Base-by-base conservation (phyloP, 2,113 vertebrate species). In the Otis tarda region DNA sequence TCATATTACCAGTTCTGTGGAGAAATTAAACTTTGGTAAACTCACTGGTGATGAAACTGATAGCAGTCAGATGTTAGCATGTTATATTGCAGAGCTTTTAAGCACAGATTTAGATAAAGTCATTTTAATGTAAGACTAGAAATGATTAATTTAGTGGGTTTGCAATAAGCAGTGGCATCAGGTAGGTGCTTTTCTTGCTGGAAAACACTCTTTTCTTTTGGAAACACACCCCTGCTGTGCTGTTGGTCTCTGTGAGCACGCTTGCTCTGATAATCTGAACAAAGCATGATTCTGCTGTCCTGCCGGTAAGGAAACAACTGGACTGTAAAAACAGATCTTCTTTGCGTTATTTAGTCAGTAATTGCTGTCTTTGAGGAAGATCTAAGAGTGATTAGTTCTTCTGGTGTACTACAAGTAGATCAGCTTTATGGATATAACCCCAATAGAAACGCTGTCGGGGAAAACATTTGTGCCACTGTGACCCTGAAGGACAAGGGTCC, bases 291-390 rank as follows among this genome's bases (percentile, higher is more conserved):
- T 45, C 92, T 89, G 19, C 59, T 82, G 6, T 63, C 70, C 57
- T 52, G 59, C 73, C 13, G 69, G 81, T 55, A 90, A 84, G 91
- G 65, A 76, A 61, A 82, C 16, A 75, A 63, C 43, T 37, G 86
- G 41, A 50, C 93, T 97, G 85, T 85, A 69, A 78, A 96, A 90
- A 14, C 69, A 52, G 53, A 52, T 96, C 37, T 67, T 92, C n/a
- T 79, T 67, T 52, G 7, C 50, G 3, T 65, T 43, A 19, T 49
- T 35, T 18, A 35, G 28, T 80, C 79, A 76, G 68, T 56, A 59
- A 49, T 81, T 80, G 87, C 91, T 83, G 89, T 95, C 63, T 96
- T 82, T 90, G 77, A 73, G 39, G 80, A 94, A 85, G 78, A 92
- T 82, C 91, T 94, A 10, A 50, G 69, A 81, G 77, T 31, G 19